Conservation (phyloP, 1,140 invertebrate species). For the Psix sp. region DNA sequence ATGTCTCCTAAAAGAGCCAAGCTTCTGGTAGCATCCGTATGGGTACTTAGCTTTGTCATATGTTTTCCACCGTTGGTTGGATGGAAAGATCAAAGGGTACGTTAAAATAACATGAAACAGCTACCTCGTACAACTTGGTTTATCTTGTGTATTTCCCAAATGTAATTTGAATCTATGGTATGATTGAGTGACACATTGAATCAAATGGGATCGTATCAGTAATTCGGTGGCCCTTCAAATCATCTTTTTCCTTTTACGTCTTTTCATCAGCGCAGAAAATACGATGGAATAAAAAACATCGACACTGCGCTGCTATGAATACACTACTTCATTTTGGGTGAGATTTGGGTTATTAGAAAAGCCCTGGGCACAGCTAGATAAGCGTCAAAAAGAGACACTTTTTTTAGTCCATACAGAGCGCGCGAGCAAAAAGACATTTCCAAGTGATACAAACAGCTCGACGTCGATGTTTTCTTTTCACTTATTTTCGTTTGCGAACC, state of each 20-base stretch:
- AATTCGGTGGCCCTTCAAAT: slow-evolving; percentile 10
- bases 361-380: no score
- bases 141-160: slow-evolving; percentile 33
- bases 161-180: slow-evolving; percentile 39
- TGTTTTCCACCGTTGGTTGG: slow-evolving; percentile 97
- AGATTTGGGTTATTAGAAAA: no score
- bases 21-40: slow-evolving; percentile 91
- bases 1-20: slow-evolving; percentile 94
- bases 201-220: slow-evolving; percentile 12
- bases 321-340: no score
- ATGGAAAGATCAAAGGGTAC: slow-evolving; percentile 90
- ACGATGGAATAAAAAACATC: no score
- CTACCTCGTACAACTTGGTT: slow-evolving; percentile 33
- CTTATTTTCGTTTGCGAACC: no score
- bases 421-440: no score
- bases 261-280: no score
- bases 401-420: no score
- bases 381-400: no score
- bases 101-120: slow-evolving; percentile 50
- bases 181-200: slow-evolving; percentile 16
- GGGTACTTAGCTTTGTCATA: slow-evolving; percentile 96
- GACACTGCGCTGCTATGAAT: no score
- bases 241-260: neutral
- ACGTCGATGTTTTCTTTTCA: no score
- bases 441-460: no score